Base-by-base conservation (phyloP, 2,797 vertebrate genomes). In the Pipistrellus pipistrellus region DNA sequence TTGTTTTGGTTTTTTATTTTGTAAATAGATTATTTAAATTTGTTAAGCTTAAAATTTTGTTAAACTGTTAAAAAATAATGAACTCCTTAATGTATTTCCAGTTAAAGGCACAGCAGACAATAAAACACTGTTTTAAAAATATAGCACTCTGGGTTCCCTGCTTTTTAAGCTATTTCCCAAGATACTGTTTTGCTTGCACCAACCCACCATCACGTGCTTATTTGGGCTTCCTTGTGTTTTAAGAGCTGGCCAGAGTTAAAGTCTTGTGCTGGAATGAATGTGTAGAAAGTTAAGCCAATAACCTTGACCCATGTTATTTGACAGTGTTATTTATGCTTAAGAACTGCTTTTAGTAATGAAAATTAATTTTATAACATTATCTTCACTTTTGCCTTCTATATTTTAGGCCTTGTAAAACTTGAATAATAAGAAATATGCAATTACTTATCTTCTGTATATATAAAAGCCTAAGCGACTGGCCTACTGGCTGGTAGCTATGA, bases 371-470 rank as follows among this genome's bases (percentile, higher is more conserved):
- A 27, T 59, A 57, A 20, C 18, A 72, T 90, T 72, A 32, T 75
- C 90, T 93, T 71, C 3, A 71, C 8, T 68, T 90, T 82, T 90
- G 15, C 12, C 13, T 51, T 80, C 48, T 21, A 59, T 90, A 76
- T 87, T 93, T 93, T 64, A 92, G 53, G 14, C 4, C 10, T 93
- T 93, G 68, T 69, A 92, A 64, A 80, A 8, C 21, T 89, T 87
- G 23, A 46, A 27, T 69, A 84, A 44, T 89, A 88, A 23, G 46
- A 72, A 44, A 73, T 46, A 71, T 73, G 35, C 48, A 91, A 62
- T 92, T 90, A 84, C 53, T 85, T 73, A 48, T 41, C 38, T 41
- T 41, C 38, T 41, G 41, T 41, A 41, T 41, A 6, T 41, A 41
- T 41, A 41, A 41, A 41, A 41, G 38, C 38, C 38, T 41, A 41